phyloP scores from a whole-genome alignment of 2,888 invertebrate genomes.

The Acleris holmiana region DNA sequence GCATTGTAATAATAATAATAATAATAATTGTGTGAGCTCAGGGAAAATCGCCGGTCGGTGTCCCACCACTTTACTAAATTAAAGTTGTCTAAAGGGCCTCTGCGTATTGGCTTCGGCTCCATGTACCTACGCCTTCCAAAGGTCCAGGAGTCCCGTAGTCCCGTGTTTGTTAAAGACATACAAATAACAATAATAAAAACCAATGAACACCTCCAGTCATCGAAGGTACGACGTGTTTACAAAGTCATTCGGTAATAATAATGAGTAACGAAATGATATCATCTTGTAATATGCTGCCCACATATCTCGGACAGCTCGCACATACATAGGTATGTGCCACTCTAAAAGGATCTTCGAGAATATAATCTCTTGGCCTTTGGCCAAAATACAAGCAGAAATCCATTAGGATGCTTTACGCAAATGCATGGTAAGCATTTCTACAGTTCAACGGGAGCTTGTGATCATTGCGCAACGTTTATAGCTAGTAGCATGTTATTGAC shows the following conservation, averaged over 20 bases:
- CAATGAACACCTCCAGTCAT: conserved; percentile 7
- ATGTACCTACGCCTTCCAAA: too few relatives aligned
- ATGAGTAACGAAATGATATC: conserved; percentile 57
- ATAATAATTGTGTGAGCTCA: too few relatives aligned
- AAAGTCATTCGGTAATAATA: conserved; percentile 27
- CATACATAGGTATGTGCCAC: conserved; percentile 27
- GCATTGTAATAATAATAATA: background rate
- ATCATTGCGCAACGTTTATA: conserved; percentile 28
- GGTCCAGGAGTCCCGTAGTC: too few relatives aligned
- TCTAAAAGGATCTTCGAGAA: conserved; percentile 33
- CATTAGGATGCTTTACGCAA: conserved; percentile 35
- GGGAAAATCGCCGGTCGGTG: too few relatives aligned
- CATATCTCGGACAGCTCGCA: conserved; percentile 11
- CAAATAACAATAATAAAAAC: background rate
- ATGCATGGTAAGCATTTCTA: conserved; percentile 35
- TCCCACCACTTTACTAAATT: too few relatives aligned
- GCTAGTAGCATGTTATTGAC: conserved; percentile 20
- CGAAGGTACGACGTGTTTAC: conserved; percentile 23
- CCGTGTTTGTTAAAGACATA: too few relatives aligned
- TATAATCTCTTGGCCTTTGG: conserved; percentile 35
- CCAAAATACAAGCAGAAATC: conserved; percentile 33
- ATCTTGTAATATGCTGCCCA: conserved; percentile 42
- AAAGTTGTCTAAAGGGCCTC: too few relatives aligned
- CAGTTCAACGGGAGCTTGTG: conserved; percentile 23
- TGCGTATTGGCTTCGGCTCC: too few relatives aligned